Evolutionary conservation across 2,113 vertebrate species (phyloP).

Genomic region (Lynx canadensis): DNA sequence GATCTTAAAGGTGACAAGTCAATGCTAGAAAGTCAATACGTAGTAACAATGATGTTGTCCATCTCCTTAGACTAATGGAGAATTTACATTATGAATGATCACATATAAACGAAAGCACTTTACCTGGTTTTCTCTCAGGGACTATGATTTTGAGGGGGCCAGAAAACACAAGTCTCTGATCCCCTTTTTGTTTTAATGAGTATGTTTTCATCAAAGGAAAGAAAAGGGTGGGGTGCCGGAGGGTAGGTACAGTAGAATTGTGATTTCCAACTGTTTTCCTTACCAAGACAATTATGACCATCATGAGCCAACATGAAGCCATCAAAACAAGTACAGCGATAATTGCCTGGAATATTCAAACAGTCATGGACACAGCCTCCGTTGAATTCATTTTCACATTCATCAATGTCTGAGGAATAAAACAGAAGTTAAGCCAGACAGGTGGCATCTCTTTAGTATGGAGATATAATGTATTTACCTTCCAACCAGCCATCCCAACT

Average conservation of each 20-base stretch:
- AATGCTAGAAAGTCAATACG: constrained; percentile 3
- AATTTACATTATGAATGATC: background rate
- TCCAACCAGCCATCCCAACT: background rate
- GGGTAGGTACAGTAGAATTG: background rate
- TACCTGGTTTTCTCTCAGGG: constrained; percentile 5
- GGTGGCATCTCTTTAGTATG: constrained; percentile 63
- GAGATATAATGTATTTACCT: constrained; percentile 1
- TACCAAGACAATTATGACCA: constrained; percentile 98
- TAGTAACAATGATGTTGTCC: background rate
- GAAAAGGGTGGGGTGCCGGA: background rate
- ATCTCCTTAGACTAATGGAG: background rate
- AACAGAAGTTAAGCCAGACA: constrained; percentile 81
- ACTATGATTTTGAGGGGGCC: background rate
- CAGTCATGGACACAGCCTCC: constrained; percentile 98
- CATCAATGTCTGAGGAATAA: constrained; percentile 93
- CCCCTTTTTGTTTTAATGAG: background rate
- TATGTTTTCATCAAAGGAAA: constrained; percentile 51
- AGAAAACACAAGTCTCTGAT: constrained; percentile 42
- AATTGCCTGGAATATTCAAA: constrained; percentile 98
- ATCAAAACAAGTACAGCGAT: constrained; percentile 97
- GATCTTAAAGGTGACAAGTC: background rate
- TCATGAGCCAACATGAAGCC: constrained; percentile 97
- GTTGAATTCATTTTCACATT: constrained; percentile 95
- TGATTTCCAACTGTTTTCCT: constrained; percentile 68
- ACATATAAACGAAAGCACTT: constrained; percentile 16